These are phyloP conservation scores for Umimayanthus chanpuru DNA, from an alignment of 92 coral and sea anemone species.

Conservation along the genomic window DNA sequence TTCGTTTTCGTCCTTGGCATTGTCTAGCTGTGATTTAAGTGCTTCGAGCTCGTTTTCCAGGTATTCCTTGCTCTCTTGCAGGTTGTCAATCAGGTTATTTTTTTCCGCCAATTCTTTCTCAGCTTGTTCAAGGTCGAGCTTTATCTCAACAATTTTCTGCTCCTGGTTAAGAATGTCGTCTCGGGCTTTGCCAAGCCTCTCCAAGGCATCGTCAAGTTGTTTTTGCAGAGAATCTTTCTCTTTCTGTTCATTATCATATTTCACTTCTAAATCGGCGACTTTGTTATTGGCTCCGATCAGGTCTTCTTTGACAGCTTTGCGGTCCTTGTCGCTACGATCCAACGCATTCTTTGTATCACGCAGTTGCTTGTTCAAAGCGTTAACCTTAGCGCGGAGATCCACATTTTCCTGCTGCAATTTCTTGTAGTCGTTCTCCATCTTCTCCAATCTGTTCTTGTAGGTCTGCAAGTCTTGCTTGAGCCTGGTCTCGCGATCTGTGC, in stretches of 20 bases:
- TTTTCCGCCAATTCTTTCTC: conserved; percentile 79
- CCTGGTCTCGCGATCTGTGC: conserved; percentile 83
- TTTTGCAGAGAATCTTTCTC: conserved; percentile 81
- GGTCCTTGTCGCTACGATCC: conserved; percentile 81
- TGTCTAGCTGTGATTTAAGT: conserved; percentile 65
- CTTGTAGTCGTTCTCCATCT: conserved; percentile 77
- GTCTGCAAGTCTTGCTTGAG: conserved; percentile 80
- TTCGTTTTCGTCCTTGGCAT: conserved; percentile 73
- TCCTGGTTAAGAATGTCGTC: conserved; percentile 76
- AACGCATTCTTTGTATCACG: conserved; percentile 73
- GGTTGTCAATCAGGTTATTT: conserved; percentile 74
- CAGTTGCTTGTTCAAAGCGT: conserved; percentile 68
- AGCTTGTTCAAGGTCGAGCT: conserved; percentile 74
- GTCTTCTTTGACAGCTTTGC: conserved; percentile 70
- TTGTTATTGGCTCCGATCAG: conserved; percentile 69
- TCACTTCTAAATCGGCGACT: conserved; percentile 76
- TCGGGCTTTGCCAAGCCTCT: conserved; percentile 75
- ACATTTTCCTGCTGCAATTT: conserved; percentile 84
- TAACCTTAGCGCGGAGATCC: conserved; percentile 77
- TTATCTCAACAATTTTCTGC: conserved; percentile 77
- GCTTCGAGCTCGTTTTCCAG: conserved; percentile 76
- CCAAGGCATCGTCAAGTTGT: conserved; percentile 74
- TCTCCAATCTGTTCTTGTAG: conserved; percentile 75
- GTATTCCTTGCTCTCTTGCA: conserved; percentile 75
- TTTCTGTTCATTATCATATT: conserved; percentile 65